Conservation (phyloP, 2,113 vertebrate species). For the Nothoprocta pentlandii region DNA sequence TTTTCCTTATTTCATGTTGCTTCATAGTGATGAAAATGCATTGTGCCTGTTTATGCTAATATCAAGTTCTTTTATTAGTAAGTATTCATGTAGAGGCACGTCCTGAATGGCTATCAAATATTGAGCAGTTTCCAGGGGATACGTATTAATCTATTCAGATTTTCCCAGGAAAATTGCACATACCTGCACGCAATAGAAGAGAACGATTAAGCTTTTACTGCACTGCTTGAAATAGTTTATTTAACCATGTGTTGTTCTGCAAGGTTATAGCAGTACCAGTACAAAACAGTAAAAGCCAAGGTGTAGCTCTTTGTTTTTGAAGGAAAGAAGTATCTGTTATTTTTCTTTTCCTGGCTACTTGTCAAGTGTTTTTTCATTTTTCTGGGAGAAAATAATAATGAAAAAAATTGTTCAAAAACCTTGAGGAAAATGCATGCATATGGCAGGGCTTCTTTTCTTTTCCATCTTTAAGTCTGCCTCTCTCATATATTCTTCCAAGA, state of each 20-base stretch:
- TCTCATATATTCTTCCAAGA: background rate
- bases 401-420: background rate
- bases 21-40: slow-evolving; percentile 24
- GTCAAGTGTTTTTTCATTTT: background rate
- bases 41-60: slow-evolving; percentile 55
- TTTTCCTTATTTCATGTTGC: background rate
- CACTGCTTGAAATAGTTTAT: slow-evolving; percentile 53
- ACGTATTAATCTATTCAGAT: slow-evolving; percentile 29
- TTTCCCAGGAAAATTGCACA: slow-evolving; percentile 53
- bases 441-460: background rate
- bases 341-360: background rate
- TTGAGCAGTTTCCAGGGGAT: slow-evolving; percentile 65
- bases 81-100: slow-evolving; percentile 26
- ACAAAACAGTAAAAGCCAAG: background rate
- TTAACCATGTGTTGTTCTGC: slow-evolving; percentile 25
- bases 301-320: background rate
- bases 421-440: no score
- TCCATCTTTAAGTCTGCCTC: background rate
- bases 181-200: background rate
- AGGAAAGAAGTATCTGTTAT: background rate
- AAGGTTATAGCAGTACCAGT: background rate
- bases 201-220: slow-evolving; percentile 27
- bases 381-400: background rate
- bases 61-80: slow-evolving; percentile 36
- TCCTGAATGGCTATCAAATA: slow-evolving; percentile 33